A percentile compares a stretch with the other conserved stretches of the same genome.
Evolutionary conservation across 2,113 vertebrate genomes (phyloP).

Genomic region (Dasyurus viverrinus): DNA sequence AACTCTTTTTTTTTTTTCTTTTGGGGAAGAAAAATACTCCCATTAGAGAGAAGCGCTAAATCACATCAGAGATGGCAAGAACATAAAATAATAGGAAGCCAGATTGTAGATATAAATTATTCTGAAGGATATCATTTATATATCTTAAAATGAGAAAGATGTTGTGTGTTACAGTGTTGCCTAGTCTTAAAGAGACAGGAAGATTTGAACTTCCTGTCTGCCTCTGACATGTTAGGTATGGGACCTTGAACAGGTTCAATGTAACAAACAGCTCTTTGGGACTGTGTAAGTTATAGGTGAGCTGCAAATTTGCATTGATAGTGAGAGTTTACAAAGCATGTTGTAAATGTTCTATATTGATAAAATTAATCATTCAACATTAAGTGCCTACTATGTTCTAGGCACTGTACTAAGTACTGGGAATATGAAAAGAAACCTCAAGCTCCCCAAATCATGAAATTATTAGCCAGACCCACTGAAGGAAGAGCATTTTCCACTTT

Average conservation of each 20-base stretch:
- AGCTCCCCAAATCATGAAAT: not conserved
- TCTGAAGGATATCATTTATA: not conserved
- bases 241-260: not conserved
- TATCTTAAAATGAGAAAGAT: not conserved
- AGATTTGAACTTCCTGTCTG: not conserved
- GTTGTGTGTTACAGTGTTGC: not conserved
- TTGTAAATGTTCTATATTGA: not conserved
- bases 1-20: not conserved
- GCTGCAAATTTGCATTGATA: not conserved
- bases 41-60: not conserved
- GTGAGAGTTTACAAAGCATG: not conserved
- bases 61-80: not conserved
- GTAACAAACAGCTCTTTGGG: not conserved
- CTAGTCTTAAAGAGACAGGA: not conserved
- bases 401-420: not conserved
- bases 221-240: not conserved
- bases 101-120: not conserved
- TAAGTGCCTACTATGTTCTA: not conserved
- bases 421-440: not conserved
- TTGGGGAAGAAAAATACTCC: not conserved
- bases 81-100: not conserved
- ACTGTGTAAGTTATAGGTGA: not conserved
- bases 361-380: not conserved
- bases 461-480: too few species aligned
- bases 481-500: too few species aligned